Evolutionary conservation across 1,140 invertebrate genomes (phyloP).

Genomic region (Drosophila sp.): DNA sequence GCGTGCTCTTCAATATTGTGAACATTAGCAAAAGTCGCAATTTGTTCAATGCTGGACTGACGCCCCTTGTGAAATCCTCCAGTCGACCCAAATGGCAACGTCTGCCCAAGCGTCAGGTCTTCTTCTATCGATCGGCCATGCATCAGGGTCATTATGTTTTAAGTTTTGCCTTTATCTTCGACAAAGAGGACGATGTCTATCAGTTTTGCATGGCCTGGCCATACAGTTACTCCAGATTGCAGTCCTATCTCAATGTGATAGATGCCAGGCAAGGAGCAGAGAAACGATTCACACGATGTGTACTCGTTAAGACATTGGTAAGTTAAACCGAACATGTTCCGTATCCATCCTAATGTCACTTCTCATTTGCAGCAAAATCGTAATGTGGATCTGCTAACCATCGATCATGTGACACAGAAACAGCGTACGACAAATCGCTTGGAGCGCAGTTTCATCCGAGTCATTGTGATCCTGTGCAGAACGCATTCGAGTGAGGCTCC

Average conservation of each 20-base stretch:
- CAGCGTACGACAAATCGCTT: constrained; percentile 70
- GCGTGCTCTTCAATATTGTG: constrained; percentile 98
- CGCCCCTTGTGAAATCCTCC: constrained; percentile 96
- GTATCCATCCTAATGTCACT: neutral
- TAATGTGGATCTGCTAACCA: constrained; percentile 93
- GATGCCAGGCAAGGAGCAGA: constrained; percentile 84
- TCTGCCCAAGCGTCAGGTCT: constrained; percentile 93
- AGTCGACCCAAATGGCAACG: constrained; percentile 95
- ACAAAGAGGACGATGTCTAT: constrained; percentile 95
- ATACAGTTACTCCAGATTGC: constrained; percentile 95
- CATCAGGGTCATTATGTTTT: constrained; percentile 97
- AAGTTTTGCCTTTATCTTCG: constrained; percentile 97
- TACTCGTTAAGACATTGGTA: constrained; percentile 71
- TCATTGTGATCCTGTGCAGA: constrained; percentile 91
- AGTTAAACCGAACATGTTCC: neutral
- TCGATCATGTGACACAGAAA: constrained; percentile 86
- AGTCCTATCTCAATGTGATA: constrained; percentile 92
- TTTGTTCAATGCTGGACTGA: constrained; percentile 94
- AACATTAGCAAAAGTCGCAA: constrained; percentile 97
- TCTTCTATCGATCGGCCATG: constrained; percentile 95
- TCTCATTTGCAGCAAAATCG: constrained; percentile 90
- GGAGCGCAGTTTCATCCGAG: constrained; percentile 83
- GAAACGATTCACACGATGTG: constrained; percentile 61
- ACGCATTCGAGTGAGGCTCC: constrained; percentile 97
- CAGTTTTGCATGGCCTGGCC: constrained; percentile 97